Percentiles rank a stretch among this genome's conserved stretches.
Conservation (phyloP, 2,113 vertebrate species). For the Hemibagrus wyckioides region DNA sequence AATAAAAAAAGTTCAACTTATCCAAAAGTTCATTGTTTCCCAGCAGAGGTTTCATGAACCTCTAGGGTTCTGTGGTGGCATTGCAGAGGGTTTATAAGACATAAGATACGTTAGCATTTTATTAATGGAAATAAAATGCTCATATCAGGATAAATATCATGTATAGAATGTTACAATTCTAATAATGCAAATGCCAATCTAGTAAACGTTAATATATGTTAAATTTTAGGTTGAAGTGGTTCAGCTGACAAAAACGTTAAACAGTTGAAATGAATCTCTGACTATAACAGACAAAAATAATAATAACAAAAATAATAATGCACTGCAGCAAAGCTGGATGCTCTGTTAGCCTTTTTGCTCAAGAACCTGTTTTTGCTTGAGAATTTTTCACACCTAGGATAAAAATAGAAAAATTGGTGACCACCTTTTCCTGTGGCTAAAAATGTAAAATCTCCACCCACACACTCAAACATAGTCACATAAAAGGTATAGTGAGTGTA, state of each 20-base stretch:
- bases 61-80: not conserved
- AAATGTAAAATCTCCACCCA: constrained; percentile 38
- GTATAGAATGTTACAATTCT: not conserved
- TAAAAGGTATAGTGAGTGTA: constrained; percentile 8
- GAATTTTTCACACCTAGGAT: constrained; percentile 28
- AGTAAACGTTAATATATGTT: too few relatives aligned
- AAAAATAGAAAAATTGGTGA: constrained; percentile 6
- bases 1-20: not conserved
- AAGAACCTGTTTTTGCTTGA: not conserved
- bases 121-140: not conserved
- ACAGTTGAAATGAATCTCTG: not conserved
- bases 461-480: constrained; percentile 1
- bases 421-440: constrained; percentile 46
- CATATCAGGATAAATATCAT: not conserved
- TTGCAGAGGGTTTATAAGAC: not conserved
- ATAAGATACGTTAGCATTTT: too few relatives aligned
- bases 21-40: not conserved
- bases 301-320: not conserved
- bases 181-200: too few relatives aligned
- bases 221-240: not conserved
- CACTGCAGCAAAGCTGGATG: not conserved
- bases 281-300: not conserved
- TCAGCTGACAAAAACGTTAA: not conserved
- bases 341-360: not conserved
- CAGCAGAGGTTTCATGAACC: not conserved